These are phyloP conservation scores for Beroe ovata DNA, from an alignment of 37 sponge, comb jelly and placozoan genomes.

Conservation along the genomic window DNA sequence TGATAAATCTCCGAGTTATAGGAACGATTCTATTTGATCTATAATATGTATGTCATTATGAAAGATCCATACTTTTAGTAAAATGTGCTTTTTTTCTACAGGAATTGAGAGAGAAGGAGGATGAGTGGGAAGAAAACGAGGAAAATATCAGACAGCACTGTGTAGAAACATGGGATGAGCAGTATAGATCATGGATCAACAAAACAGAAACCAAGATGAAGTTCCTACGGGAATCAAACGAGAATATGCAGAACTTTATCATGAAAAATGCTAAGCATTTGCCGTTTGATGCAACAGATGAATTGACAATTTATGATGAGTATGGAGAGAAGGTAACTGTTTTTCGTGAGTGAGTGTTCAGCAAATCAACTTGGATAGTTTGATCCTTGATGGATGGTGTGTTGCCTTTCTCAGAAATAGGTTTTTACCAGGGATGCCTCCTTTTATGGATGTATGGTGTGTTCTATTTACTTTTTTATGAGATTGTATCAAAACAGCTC, in stretches of 20 bases:
- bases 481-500: no score
- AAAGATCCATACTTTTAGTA: no score
- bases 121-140: constrained; percentile 11
- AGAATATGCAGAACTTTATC: constrained; percentile 49
- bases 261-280: constrained; percentile 55
- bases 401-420: no score
- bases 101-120: constrained; percentile 36
- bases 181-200: constrained; percentile 41
- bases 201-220: constrained; percentile 56
- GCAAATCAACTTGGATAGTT: no score
- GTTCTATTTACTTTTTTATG: no score
- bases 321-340: constrained; percentile 56
- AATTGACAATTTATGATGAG: constrained; percentile 17
- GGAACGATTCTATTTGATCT: no score
- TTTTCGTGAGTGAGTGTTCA: neutral
- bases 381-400: no score
- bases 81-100: neutral
- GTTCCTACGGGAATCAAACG: constrained; percentile 13
- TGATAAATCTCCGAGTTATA: no score
- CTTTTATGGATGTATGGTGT: no score
- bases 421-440: no score
- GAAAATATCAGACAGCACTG: constrained; percentile 36
- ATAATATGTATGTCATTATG: no score
- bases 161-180: constrained; percentile 32
- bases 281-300: constrained; percentile 56